A percentile compares a stretch with the other conserved stretches of the same genome.
Conservation (phyloP, 2,888 invertebrate genomes). For the Caenorhabditis sinica region DNA sequence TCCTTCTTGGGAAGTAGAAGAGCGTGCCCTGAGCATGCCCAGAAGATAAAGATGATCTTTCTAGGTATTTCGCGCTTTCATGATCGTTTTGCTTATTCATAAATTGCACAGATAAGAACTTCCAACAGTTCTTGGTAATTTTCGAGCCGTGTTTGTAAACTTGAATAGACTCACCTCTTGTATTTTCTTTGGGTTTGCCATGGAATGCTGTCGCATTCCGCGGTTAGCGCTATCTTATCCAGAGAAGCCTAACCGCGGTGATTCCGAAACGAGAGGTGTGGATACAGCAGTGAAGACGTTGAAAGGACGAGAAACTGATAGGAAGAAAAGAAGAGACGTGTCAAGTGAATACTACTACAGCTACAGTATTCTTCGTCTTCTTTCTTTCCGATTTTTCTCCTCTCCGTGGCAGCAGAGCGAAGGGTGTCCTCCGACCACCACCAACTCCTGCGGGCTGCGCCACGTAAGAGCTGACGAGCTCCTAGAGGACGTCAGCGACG, state of each 20-base stretch:
- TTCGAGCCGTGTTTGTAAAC: too few species aligned
- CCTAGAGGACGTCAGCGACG: slow-evolving; percentile 42
- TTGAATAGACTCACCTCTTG: slow-evolving; percentile 76
- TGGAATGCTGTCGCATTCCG: slow-evolving; percentile 81
- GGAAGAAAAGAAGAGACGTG: slow-evolving; percentile 4
- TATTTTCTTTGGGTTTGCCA: slow-evolving; percentile 81
- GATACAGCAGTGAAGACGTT: slow-evolving; percentile 8
- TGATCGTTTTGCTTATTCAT: too few species aligned
- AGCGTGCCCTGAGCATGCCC: too few species aligned
- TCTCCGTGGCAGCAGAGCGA: slow-evolving; percentile 40
- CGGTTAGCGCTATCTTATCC: slow-evolving; percentile 62
- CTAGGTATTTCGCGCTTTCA: too few species aligned
- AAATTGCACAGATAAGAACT: too few species aligned
- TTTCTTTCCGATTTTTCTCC: not conserved
- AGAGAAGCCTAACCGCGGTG: slow-evolving; percentile 71
- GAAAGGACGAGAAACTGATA: not conserved
- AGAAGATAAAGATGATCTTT: too few species aligned
- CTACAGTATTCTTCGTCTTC: slow-evolving; percentile 22
- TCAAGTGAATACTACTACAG: slow-evolving; percentile 31
- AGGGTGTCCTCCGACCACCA: slow-evolving; percentile 44
- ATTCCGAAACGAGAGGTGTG: slow-evolving; percentile 26
- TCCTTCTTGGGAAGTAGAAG: too few species aligned
- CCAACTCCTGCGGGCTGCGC: slow-evolving; percentile 46
- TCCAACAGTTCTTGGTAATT: too few species aligned
- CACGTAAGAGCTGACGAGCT: slow-evolving; percentile 47